Conservation (phyloP, 2,113 vertebrate genomes). For the Benitochromis conjunctus region DNA sequence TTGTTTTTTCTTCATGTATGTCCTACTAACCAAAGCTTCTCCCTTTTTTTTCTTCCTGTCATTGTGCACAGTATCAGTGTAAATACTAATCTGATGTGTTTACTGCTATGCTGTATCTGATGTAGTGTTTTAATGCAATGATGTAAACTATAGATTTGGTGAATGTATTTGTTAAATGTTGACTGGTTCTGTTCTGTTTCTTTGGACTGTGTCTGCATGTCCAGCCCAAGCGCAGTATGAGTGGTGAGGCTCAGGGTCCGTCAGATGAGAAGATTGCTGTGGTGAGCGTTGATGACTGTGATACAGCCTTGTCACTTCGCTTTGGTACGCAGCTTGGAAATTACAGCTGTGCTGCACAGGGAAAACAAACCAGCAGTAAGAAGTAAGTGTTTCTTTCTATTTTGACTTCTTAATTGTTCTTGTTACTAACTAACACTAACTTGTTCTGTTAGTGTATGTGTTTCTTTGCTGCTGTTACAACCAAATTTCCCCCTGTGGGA, state of each 20-base stretch:
- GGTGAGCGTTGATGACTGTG: constrained; percentile 90
- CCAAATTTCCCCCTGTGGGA: no score
- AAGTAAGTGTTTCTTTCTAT: constrained; percentile 79
- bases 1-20: neutral
- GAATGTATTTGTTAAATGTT: neutral
- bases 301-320: constrained; percentile 86
- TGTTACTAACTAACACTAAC: no score
- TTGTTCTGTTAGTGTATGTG: no score
- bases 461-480: no score
- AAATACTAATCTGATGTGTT: neutral
- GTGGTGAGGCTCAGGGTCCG: constrained; percentile 89
- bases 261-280: constrained; percentile 96
- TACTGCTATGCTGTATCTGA: neutral
- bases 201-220: constrained; percentile 9
- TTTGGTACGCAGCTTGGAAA: constrained; percentile 90
- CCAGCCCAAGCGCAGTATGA: constrained; percentile 85
- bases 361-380: constrained; percentile 92
- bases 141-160: neutral
- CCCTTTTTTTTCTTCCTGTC: constrained; percentile 9
- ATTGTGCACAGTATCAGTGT: neutral
- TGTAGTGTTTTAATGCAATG: neutral
- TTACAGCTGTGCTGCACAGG: constrained; percentile 93
- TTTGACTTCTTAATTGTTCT: neutral
- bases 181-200: neutral
- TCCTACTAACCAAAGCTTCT: constrained; percentile 13